These are phyloP conservation scores for Schizopygopsis pylzovi DNA, from an alignment of 2,797 vertebrate genomes.

Conservation along the genomic window DNA sequence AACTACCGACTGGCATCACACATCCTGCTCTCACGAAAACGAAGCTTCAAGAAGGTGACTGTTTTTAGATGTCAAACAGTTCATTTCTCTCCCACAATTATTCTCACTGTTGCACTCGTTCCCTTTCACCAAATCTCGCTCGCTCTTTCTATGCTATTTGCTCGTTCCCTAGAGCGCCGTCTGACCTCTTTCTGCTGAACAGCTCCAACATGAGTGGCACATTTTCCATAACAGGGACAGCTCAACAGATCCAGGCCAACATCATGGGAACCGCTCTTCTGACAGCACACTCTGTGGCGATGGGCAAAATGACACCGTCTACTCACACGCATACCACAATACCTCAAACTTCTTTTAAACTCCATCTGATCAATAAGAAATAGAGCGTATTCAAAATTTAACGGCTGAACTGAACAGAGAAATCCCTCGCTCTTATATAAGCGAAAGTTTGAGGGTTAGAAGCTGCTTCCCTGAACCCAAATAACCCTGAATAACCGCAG, in stretches of 20 bases:
- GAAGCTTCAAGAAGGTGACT: conserved; percentile 1
- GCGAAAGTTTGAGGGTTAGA: conserved; percentile 34
- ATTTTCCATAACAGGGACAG: conserved; percentile 42
- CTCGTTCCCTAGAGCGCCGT: conserved; percentile 32
- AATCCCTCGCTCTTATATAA: conserved; percentile 21
- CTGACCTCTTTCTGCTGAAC: conserved; percentile 37
- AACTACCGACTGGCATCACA: conserved; percentile 44
- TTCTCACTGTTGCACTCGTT: not conserved
- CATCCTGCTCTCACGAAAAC: conserved; percentile 27
- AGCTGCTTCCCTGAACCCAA: conserved; percentile 21
- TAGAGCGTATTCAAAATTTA: not conserved
- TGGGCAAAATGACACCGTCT: conserved; percentile 2
- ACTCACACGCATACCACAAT: not conserved
- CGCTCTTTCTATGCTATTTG: conserved; percentile 5
- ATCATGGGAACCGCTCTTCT: not conserved
- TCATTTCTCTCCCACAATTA: conserved; percentile 21
- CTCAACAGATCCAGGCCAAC: conserved; percentile 18
- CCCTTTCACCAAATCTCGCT: not conserved
- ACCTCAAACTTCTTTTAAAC: conserved; percentile 8
- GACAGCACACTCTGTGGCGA: not conserved
- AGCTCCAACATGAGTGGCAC: conserved; percentile 22
- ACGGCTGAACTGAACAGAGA: not conserved
- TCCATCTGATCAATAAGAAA: conserved; percentile 11
- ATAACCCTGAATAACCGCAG: conserved; percentile 25
- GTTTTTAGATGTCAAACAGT: conserved; percentile 13